Evolutionary conservation across 1,140 invertebrate species (phyloP), one percentile per base, ranked within the genome.

Genomic region (Lysiphlebus fabarum): DNA sequence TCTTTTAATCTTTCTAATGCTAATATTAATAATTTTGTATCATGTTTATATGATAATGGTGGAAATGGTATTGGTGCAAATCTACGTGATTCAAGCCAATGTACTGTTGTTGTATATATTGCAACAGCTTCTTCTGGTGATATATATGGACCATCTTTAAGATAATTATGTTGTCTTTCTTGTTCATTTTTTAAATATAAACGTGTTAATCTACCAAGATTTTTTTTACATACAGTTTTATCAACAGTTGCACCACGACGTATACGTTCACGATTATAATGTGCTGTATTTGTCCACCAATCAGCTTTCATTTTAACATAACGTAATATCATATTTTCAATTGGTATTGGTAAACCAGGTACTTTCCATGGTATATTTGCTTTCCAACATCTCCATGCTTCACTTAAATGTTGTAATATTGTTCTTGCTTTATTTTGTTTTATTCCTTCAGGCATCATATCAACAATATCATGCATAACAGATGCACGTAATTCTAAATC

Each of bases 361-460:
- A 99, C 90, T 84, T 99, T 99, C 98, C 98, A 99, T 0, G 98
- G 98, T 72, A 99, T 99, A 79, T 99, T 99, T 0, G 98, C 98
- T 74, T 99, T 99, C 98, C 98, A 99, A 77, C 96, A 99, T 59
- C 98, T 81, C 98, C 97, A 99, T 0, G 98, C 98, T 81, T 99
- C 98, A 58, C 94, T 98, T 38, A 99, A 81, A 86, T 99, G 98
- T 73, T 99, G 97, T 64, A 99, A 81, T 67, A 99, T 99, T 0
- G 97, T 99, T 63, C 96, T 85, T 0, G 98, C 98, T 78, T 99
- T 99, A 78, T 99, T 99, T 74, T 99, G 96, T 72, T 99, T 99
- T 67, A 99, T 99, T 63, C 97, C 97, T 81, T 99, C 97, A 0
- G 98, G 98, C 98, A 99, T 99, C 97, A 99, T 99, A 73, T 99